Evolutionary conservation across 2,113 vertebrate species (phyloP), one percentile per base, ranked within the genome.

Genomic region (Phalacrocorax brasilianus): DNA sequence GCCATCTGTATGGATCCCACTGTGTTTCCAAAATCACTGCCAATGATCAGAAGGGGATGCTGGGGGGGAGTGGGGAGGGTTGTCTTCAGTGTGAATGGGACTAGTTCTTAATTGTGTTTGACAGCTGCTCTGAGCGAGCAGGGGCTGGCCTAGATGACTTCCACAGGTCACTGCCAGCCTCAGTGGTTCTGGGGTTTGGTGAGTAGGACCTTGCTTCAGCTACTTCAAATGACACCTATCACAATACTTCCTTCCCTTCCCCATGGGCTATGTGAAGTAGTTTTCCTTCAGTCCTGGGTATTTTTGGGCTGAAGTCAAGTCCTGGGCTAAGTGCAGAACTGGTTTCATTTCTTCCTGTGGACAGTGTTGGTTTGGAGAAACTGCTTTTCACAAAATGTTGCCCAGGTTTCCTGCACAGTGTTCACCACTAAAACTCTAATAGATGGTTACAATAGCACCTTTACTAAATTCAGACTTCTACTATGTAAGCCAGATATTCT

Each of bases 181-280:
- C 62, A 6, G 47, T 1, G 0, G 5, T 28, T 32, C 45, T 17
- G 50, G 38, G 8, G 1, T 11, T 28, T 72, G 52, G 49, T 22
- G 30, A 56, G 27, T 28, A 59, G 30, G 12, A 65, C 72, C 56
- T 61, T 30, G 55, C 59, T 78, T 47, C 49, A 58, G 79, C 78
- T 71, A 0, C 62, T 38, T 33, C 49, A 56, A 52, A 56, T 12
- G 22, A 47, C 35, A 80, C 4, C n/a, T 47, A 4, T 8, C 33
- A 4, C 44, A 78, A 0, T 40, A 11, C 27, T 66, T 79, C 42
- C 12, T 85, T 24, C 59, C 55, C 44, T 76, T 89, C 42, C 45
- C 24, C n/a, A 28, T 0, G 3, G 49, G 11, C 63, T 40, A 0
- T 6, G 8, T 8, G 14, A 71, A 71, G 83, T 62, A 21, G 17